Percentiles rank a stretch among this genome's conserved stretches.
phyloP scores from a whole-genome alignment of 2,888 invertebrate genomes.

The Rhodophaea formosa region DNA sequence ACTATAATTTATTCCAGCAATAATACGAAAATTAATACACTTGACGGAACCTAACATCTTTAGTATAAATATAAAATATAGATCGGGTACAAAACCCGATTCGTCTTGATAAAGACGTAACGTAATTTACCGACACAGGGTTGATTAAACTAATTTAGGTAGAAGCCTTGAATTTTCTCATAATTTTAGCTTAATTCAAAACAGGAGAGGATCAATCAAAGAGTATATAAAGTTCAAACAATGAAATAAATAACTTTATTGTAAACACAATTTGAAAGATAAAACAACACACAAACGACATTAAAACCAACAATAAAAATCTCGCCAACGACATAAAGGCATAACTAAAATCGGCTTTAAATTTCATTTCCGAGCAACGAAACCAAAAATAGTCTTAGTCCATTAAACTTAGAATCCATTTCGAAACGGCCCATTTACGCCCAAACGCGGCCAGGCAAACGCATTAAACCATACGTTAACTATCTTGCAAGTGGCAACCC shows the following conservation, averaged over 20 bases:
- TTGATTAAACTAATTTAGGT: neutral
- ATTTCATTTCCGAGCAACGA: too few relatives aligned
- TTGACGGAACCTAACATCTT: neutral
- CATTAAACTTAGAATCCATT: conserved; percentile 2
- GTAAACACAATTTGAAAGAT: too few relatives aligned
- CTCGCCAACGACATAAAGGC: too few relatives aligned
- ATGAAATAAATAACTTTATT: too few relatives aligned
- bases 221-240: too few relatives aligned
- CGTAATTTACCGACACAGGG: neutral
- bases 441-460: neutral
- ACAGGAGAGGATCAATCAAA: too few relatives aligned
- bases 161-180: neutral
- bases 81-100: neutral
- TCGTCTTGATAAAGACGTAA: neutral
- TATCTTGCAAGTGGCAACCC: conserved; percentile 20
- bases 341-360: neutral
- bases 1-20: too few relatives aligned
- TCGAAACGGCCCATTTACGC: neutral
- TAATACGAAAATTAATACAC: too few relatives aligned
- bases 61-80: too few relatives aligned
- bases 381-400: neutral
- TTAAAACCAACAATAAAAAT: too few relatives aligned
- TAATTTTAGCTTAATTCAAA: too few relatives aligned
- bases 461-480: conserved; percentile 19
- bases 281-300: too few relatives aligned